phyloP scores from a whole-genome alignment of 1,140 invertebrate species.

The Solen grandis region DNA sequence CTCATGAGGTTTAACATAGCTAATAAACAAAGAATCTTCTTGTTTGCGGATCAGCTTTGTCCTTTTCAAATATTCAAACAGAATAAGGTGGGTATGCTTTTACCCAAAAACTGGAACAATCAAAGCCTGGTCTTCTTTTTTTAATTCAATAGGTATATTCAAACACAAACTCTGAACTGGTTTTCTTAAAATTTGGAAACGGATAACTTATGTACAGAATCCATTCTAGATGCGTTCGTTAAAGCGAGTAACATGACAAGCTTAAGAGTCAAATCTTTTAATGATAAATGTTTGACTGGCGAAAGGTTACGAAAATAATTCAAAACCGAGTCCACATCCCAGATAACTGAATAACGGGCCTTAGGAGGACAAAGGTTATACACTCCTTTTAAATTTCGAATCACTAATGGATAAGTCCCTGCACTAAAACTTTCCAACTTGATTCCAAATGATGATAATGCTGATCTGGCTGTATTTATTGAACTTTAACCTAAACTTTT shows the following conservation, averaged over 20 bases:
- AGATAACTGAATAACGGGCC: neutral
- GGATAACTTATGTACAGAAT: too few relatives aligned
- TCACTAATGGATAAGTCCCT: conserved; percentile 26
- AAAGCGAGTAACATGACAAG: too few relatives aligned
- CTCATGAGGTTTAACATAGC: conserved; percentile 46
- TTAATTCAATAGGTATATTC: conserved; percentile 16
- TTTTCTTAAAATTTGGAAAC: too few relatives aligned
- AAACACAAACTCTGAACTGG: conserved; percentile 21
- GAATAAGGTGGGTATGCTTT: conserved; percentile 10
- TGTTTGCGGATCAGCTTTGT: conserved; percentile 9
- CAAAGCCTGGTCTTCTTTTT: conserved; percentile 17
- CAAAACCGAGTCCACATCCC: neutral
- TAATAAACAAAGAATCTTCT: conserved; percentile 31
- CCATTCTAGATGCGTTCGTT: too few relatives aligned
- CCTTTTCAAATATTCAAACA: conserved; percentile 17
- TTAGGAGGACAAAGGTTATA: conserved; percentile 2
- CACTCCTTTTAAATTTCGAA: conserved; percentile 12
- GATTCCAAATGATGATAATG: conserved; percentile 9
- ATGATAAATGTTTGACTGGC: conserved; percentile 14
- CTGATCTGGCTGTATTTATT: conserved; percentile 32
- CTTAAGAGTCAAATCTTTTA: conserved; percentile 12
- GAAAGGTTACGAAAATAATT: neutral
- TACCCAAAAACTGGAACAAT: conserved; percentile 5
- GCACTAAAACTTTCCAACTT: conserved; percentile 13
- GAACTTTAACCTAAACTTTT: conserved; percentile 33